Conservation (phyloP, 2,797 vertebrate genomes). For the Vespertilio murinus region DNA sequence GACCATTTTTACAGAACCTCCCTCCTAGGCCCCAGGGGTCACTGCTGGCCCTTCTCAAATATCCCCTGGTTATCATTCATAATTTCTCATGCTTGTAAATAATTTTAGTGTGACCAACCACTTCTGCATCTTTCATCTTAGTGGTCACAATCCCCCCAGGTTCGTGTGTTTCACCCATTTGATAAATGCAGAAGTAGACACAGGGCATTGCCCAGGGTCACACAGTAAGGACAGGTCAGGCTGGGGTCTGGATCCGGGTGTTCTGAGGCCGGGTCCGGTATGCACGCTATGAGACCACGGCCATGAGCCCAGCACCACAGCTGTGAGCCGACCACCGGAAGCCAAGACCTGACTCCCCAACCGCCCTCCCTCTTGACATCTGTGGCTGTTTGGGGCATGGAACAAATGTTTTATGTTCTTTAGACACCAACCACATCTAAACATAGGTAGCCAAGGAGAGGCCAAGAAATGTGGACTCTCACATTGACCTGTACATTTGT, state of each 20-base stretch:
- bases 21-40: neutral
- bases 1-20: neutral
- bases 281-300: neutral
- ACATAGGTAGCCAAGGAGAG: neutral
- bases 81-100: neutral
- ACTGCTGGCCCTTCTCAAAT: neutral
- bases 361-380: neutral
- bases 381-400: neutral
- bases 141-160: neutral
- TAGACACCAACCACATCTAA: neutral
- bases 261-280: neutral
- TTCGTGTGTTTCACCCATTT: neutral
- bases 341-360: neutral
- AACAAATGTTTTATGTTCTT: neutral
- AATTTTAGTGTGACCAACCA: neutral
- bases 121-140: neutral
- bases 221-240: neutral
- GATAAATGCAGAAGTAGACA: neutral
- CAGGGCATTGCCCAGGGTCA: neutral
- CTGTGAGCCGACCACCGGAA: neutral
- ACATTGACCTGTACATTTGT: neutral
- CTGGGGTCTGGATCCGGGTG: neutral
- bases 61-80: neutral
- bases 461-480: neutral
- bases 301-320: neutral